Base-by-base conservation (phyloP, 2,113 vertebrate species). In the Bos indicus region DNA sequence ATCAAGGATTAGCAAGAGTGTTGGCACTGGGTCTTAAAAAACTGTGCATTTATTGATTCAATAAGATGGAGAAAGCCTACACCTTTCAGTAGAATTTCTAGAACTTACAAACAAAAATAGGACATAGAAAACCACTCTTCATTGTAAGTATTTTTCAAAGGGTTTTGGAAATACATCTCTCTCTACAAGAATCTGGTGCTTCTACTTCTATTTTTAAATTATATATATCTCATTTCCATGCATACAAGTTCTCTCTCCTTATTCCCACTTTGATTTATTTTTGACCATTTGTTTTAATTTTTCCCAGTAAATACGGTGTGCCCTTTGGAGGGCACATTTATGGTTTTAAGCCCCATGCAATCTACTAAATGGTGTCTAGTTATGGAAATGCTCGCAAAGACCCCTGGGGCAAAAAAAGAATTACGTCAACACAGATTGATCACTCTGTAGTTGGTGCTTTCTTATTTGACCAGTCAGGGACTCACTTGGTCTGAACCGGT, bases 351-450 rank as follows among this genome's bases (percentile, higher is more conserved):
- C 74, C 92, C 85, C 77, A 60, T 92, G 91, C 71, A 94, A 93
- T 96, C 95, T 94, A 78, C 97, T 96, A 96, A 98, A 89, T 94
- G 91, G 77, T 83, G 80, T 83, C 86, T 81, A 48, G 91, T 78
- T 97, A 74, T 83, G 94, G 82, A 94, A 97, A 96, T 96, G 51
- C 83, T 82, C 13, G 0, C 80, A 52, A 91, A 97, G 93, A 71
- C 56, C 60, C 60, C 23, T 17, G 21, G 84, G 56, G 88, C 23
- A 4, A 21, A 51, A 43, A 60, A 43, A 82, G 54, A 96, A 90
- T 86, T 95, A 94, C 97, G 91, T 89, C 94, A 98, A 94, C 57
- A 95, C 6, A 14, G 92, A 94, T 96, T 81, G 95, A 97, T 95
- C 78, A 83, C 23, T 19, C 14, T 17, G 30, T 85, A 90, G 57